Evolutionary conservation across 2,113 vertebrate species (phyloP).

Genomic region (Chloroceryle aenea): DNA sequence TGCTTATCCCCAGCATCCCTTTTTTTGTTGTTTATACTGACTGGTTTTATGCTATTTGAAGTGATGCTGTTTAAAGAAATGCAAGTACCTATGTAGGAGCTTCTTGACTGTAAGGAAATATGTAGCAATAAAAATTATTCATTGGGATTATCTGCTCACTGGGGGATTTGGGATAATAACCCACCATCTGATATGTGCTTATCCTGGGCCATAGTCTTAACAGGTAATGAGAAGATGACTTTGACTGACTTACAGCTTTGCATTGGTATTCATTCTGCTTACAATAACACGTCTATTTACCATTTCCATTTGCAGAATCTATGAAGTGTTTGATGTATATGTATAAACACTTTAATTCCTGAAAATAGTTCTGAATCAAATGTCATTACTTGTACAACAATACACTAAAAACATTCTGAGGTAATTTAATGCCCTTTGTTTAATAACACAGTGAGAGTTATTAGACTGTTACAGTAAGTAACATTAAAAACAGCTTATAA

Average conservation of each 20-base stretch:
- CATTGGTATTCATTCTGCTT: background rate
- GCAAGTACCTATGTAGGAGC: background rate
- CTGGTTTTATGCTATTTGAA: background rate
- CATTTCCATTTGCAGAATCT: background rate
- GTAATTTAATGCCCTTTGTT: background rate
- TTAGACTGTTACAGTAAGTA: background rate
- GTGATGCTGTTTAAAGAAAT: background rate
- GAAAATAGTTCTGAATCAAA: slow-evolving; percentile 16
- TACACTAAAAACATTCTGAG: background rate
- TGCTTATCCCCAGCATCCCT: background rate
- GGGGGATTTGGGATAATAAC: background rate
- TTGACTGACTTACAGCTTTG: background rate
- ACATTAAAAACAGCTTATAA: background rate
- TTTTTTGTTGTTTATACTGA: background rate
- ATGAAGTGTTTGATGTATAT: background rate
- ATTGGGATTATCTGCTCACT: background rate
- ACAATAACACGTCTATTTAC: background rate
- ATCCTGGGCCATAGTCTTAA: background rate
- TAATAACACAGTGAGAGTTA: background rate
- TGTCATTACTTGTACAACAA: background rate
- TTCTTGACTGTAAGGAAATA: background rate
- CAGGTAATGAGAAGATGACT: background rate
- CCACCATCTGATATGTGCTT: background rate
- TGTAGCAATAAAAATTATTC: background rate
- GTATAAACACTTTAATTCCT: slow-evolving; percentile 9